Conservation (phyloP, 1,140 invertebrate species). For the Cydia pomonella region DNA sequence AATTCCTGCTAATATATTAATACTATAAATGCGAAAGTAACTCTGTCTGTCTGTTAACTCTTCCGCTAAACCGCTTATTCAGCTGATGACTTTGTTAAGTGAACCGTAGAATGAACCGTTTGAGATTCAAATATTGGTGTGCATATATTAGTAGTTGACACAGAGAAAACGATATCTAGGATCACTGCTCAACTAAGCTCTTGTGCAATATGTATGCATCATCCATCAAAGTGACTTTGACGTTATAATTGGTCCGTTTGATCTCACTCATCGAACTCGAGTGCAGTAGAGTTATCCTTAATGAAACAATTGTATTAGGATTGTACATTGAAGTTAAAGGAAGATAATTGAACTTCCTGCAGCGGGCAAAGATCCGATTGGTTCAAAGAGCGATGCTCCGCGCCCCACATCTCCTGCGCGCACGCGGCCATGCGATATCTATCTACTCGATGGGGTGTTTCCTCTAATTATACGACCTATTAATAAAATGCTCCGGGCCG, state of each 20-base stretch:
- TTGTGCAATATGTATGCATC: background rate
- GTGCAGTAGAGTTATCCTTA: constrained; percentile 72
- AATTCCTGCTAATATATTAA: too few relatives aligned
- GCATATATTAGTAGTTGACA: background rate
- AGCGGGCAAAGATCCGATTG: constrained; percentile 54
- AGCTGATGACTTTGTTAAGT: background rate
- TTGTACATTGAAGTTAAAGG: constrained; percentile 74
- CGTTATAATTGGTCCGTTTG: constrained; percentile 64
- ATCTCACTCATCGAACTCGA: constrained; percentile 63
- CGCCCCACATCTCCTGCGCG: constrained; percentile 53
- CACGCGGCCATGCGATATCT: constrained; percentile 54
- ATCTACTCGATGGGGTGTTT: constrained; percentile 70
- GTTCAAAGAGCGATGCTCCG: constrained; percentile 51
- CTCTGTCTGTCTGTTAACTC: too few relatives aligned
- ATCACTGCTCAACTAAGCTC: background rate
- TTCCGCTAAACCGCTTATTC: background rate
- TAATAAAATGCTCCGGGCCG: constrained; percentile 66
- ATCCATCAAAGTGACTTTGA: constrained; percentile 35
- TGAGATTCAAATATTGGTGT: constrained; percentile 1
- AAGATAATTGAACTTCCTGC: constrained; percentile 79
- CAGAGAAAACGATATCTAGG: background rate
- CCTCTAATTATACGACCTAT: constrained; percentile 77
- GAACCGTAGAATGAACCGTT: background rate
- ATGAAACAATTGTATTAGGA: constrained; percentile 78
- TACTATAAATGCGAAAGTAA: too few relatives aligned